Evolutionary conservation across 2,113 vertebrate genomes (phyloP).

Genomic region (Sceloporus tristichus): DNA sequence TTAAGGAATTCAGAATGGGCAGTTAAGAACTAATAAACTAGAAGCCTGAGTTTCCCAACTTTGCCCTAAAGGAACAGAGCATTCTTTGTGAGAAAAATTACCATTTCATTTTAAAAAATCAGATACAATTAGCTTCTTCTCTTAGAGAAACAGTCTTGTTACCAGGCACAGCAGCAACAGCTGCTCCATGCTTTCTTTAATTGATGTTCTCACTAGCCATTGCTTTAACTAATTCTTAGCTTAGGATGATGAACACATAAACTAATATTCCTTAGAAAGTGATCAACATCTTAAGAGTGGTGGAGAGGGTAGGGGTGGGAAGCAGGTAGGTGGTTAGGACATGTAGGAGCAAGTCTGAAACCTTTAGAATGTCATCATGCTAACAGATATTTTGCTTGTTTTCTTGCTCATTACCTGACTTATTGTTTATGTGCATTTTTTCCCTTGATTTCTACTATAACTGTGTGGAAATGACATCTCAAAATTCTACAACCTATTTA

Average conservation of each 20-base stretch:
- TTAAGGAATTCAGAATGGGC: background rate
- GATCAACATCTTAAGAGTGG: background rate
- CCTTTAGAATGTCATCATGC: background rate
- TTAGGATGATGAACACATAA: constrained; percentile 1
- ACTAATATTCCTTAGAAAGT: constrained; percentile 9
- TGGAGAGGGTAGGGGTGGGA: background rate
- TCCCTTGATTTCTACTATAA: background rate
- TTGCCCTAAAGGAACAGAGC: constrained; percentile 1
- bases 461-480: background rate
- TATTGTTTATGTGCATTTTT: background rate
- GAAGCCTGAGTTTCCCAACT: background rate
- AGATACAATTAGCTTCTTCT: background rate
- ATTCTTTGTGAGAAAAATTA: background rate
- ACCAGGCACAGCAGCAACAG: background rate
- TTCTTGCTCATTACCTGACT: background rate
- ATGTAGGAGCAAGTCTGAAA: background rate
- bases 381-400: background rate
- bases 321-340: background rate
- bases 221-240: background rate
- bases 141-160: background rate
- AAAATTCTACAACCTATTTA: background rate
- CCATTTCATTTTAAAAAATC: background rate
- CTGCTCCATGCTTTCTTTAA: constrained; percentile 3
- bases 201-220: background rate
- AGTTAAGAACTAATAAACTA: background rate